These are phyloP conservation scores for Drosophila atripex DNA, from an alignment of 2,888 invertebrate species.

Conservation along the genomic window DNA sequence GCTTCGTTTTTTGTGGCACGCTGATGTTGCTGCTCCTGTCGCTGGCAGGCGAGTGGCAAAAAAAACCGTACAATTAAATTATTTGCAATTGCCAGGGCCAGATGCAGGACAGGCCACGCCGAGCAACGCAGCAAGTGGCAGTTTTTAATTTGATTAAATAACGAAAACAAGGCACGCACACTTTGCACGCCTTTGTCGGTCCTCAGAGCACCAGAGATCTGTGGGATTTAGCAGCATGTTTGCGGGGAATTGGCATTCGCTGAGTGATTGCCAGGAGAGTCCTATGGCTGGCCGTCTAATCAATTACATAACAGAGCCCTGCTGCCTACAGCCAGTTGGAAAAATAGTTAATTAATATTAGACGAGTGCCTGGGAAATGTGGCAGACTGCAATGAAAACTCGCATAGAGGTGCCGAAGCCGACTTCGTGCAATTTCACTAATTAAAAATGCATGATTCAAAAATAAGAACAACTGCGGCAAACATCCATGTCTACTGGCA, in stretches of 20 bases:
- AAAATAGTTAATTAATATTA: slow-evolving; percentile 72
- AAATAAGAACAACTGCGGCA: slow-evolving; percentile 42
- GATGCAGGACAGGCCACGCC: slow-evolving; percentile 39
- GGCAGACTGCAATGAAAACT: slow-evolving; percentile 62
- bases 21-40: slow-evolving; percentile 46
- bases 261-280: not conserved
- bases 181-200: not conserved
- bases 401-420: slow-evolving; percentile 52
- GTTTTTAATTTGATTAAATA: slow-evolving; percentile 72
- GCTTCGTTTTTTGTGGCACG: slow-evolving; percentile 12
- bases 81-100: slow-evolving; percentile 63
- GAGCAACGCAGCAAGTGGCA: slow-evolving; percentile 60
- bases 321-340: slow-evolving; percentile 15
- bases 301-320: slow-evolving; percentile 14
- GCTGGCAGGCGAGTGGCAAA: slow-evolving; percentile 48
- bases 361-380: slow-evolving; percentile 65
- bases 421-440: slow-evolving; percentile 68
- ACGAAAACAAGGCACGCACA: slow-evolving; percentile 29
- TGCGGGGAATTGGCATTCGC: too few species aligned
- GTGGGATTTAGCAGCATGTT: too few species aligned
- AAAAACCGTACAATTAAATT: slow-evolving; percentile 68
- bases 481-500: slow-evolving; percentile 48
- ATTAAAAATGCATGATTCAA: slow-evolving; percentile 78
- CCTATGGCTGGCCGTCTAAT: not conserved
- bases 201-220: not conserved